Evolutionary conservation across 2,113 vertebrate species (phyloP), one percentile per base, ranked within the genome.

Genomic region (Arenaria interpres): DNA sequence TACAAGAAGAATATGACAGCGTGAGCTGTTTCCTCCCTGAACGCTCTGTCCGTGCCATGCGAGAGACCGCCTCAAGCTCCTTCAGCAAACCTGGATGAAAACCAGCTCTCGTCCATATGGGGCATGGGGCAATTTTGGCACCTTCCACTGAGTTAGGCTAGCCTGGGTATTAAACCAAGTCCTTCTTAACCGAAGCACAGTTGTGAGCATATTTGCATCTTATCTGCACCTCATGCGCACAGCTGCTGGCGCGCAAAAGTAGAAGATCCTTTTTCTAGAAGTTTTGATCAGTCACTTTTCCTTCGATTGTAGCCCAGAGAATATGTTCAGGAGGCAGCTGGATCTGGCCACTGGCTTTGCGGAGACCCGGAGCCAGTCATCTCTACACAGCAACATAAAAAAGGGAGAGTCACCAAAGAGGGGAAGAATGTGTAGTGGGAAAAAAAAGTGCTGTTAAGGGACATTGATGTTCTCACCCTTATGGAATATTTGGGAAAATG

Each of bases 341-440:
- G 63, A 94, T 79, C 63, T 89, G 89, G 89, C 84, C 59, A 14
- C n/a, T 25, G 88, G 54, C 51, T 92, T 90, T 95, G 81, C 59
- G 71, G 86, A 92, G 80, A 77, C 23, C 23, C 11, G 12, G 87
- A 89, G 66, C 37, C 51, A 56, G 73, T 37, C 50, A 19, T 63
- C 68, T 82, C 50, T 83, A 60, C 59, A 69, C 78, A 80, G 59
- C 69, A 91, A 95, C 48, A 30, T 85, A 79, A 92, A 93, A 89
- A 88, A 77, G 14, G 32, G 30, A 62, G 53, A 63, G 19, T 35
- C n/a, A 80, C 15, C 32, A 45, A 60, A 77, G 54, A 2, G 17
- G 10, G 23, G 39, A 79, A 78, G 46, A 37, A 54, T 16, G 12
- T 33, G 12, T 60, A 33, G 82, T 43, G 87, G 84, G 10, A 82